phyloP scores from a whole-genome alignment of 2,113 vertebrate species.

The Anolis carolinensis region DNA sequence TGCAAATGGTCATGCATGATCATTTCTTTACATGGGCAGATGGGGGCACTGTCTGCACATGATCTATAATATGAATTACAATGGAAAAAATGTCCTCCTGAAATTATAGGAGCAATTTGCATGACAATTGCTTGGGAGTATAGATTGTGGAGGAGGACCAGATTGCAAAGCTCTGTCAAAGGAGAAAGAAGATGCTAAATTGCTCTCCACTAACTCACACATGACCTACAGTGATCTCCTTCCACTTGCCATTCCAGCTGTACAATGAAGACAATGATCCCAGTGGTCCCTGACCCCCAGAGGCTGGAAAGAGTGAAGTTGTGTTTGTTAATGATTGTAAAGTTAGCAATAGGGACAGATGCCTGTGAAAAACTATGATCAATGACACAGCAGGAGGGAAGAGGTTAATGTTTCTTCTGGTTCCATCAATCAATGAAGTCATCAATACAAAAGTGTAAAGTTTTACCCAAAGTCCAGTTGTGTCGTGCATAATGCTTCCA shows the following conservation, averaged over 20 bases:
- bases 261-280: not conserved
- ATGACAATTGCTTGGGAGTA: not conserved
- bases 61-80: not conserved
- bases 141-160: not conserved
- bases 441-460: not conserved
- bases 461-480: not conserved
- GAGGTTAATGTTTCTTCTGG: not conserved
- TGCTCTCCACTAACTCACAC: not conserved
- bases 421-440: not conserved
- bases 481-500: not conserved
- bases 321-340: not conserved
- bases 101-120: not conserved
- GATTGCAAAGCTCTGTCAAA: not conserved
- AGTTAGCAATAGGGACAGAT: not conserved
- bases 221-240: not conserved
- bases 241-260: not conserved
- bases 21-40: not conserved
- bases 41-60: fast-evolving
- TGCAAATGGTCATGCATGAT: not conserved
- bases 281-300: not conserved
- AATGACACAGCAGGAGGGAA: not conserved
- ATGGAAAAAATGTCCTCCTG: not conserved
- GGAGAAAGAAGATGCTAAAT: not conserved
- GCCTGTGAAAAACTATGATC: not conserved
- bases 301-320: not conserved